Evolutionary conservation across 2,797 vertebrate species (phyloP).

Genomic region (Steatocranus sp.): DNA sequence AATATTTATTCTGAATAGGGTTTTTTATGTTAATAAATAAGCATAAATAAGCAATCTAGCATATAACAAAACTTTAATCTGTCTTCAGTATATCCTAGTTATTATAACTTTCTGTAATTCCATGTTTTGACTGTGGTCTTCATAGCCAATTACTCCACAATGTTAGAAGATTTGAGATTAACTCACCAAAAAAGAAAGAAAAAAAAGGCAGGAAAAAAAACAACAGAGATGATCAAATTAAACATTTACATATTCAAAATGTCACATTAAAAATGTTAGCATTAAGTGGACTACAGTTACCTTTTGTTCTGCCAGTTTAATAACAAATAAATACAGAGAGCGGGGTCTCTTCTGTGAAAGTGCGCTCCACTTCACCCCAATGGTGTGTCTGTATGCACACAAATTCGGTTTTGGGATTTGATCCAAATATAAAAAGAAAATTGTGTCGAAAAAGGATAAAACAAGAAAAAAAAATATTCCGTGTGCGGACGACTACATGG

Average conservation of each 20-base stretch:
- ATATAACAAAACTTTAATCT: conserved; percentile 1
- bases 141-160: conserved; percentile 4
- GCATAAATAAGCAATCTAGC: background rate
- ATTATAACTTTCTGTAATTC: conserved; percentile 18
- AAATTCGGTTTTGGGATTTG: conserved; percentile 77
- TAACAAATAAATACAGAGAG: conserved; percentile 81
- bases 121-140: conserved; percentile 20
- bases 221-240: conserved; percentile 46
- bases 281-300: conserved; percentile 81
- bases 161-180: conserved; percentile 26
- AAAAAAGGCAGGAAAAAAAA: conserved; percentile 22
- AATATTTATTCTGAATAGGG: background rate
- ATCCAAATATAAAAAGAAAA: conserved; percentile 76
- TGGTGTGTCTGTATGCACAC: conserved; percentile 72
- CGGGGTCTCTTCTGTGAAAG: conserved; percentile 75
- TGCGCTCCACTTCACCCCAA: conserved; percentile 75
- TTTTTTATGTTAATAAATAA: background rate
- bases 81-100: background rate
- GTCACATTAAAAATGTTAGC: conserved; percentile 61
- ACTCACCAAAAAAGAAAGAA: conserved; percentile 43
- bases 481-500: conserved; percentile 41
- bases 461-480: conserved; percentile 63
- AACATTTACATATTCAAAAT: conserved; percentile 62
- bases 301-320: conserved; percentile 81
- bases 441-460: conserved; percentile 62